These are phyloP conservation scores for Eulacestoma nigropectus DNA, from an alignment of 2,113 vertebrate genomes.

Conservation along the genomic window DNA sequence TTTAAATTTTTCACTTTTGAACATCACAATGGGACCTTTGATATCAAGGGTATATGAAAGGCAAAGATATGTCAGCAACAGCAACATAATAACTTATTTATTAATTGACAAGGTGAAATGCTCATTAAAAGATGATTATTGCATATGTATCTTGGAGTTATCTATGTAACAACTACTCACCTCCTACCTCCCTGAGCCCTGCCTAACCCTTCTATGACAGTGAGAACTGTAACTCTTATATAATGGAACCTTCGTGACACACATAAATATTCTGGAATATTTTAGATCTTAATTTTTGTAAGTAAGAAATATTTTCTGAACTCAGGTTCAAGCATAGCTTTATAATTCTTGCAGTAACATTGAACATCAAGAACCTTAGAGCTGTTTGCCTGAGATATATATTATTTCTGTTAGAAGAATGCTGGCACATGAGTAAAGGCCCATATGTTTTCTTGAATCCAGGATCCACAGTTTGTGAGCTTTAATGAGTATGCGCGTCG, in stretches of 20 bases:
- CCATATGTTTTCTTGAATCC: not conserved
- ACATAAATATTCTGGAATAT: not conserved
- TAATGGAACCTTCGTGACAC: not conserved
- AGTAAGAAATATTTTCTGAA: not conserved
- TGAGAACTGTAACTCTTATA: not conserved
- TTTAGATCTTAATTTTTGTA: not conserved
- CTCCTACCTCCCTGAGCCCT: not conserved
- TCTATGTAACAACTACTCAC: not conserved
- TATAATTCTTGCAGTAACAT: not conserved
- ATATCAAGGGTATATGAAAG: not conserved
- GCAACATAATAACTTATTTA: not conserved
- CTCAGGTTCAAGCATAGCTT: not conserved
- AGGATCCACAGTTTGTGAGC: not conserved
- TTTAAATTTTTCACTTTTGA: not conserved
- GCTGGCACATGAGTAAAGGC: not conserved
- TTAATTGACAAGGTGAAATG: not conserved
- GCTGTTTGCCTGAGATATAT: not conserved
- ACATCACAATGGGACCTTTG: not conserved
- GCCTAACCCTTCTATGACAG: not conserved
- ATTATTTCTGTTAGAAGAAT: not conserved
- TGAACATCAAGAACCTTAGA: not conserved
- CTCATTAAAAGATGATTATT: not conserved
- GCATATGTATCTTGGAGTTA: not conserved
- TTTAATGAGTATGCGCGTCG: not conserved
- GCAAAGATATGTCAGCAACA: not conserved